Conservation (phyloP, 2,113 vertebrate genomes). For the Rousettus leschenaultii region DNA sequence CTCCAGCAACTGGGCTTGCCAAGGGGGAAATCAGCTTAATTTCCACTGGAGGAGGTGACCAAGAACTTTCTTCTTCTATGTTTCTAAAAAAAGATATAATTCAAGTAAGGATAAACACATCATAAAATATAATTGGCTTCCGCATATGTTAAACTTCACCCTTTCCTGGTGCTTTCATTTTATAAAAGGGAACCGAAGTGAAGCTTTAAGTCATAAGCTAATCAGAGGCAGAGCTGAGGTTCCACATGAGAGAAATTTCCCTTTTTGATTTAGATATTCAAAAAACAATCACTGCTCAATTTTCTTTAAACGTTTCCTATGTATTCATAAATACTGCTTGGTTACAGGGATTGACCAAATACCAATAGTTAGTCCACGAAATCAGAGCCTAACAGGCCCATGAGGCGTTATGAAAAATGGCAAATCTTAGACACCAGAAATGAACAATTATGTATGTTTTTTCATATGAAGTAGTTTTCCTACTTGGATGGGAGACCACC, state of each 20-base stretch:
- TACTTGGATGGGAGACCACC: too few relatives aligned
- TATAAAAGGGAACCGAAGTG: neutral
- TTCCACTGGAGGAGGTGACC: slow-evolving; percentile 84
- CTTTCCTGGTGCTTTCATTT: neutral
- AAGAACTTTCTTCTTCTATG: slow-evolving; percentile 60
- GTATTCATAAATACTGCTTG: neutral
- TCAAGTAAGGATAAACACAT: neutral
- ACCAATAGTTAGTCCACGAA: neutral
- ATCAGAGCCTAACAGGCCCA: neutral
- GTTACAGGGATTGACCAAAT: neutral
- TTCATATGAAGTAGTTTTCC: neutral
- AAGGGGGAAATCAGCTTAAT: slow-evolving; percentile 91
- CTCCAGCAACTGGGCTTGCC: slow-evolving; percentile 81
- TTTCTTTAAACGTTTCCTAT: neutral
- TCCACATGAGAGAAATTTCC: neutral
- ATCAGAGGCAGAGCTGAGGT: neutral
- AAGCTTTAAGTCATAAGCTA: neutral
- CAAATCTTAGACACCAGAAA: neutral
- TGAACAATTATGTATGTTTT: neutral
- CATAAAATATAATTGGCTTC: neutral
- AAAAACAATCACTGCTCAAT: neutral
- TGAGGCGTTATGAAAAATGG: neutral
- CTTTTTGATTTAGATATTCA: neutral
- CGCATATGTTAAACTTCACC: neutral
- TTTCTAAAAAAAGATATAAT: slow-evolving; percentile 76